phyloP scores from a whole-genome alignment of 2,888 invertebrate genomes.

The Apamea sordens region DNA sequence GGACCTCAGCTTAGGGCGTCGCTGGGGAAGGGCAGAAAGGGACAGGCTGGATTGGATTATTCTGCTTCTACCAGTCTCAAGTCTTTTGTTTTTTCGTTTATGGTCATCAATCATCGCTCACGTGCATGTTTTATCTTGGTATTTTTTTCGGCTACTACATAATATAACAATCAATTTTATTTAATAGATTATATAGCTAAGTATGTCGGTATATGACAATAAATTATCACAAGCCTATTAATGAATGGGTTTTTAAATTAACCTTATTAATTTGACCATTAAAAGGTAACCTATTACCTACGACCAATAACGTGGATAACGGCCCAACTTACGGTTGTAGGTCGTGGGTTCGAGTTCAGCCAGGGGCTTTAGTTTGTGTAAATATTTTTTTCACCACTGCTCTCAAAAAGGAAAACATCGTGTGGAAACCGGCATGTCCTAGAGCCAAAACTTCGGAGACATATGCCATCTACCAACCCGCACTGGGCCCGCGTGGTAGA shows the following conservation, averaged over 20 bases:
- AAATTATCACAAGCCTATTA: constrained; percentile 8
- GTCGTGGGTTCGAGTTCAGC: neutral
- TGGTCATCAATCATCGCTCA: neutral
- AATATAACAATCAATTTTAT: neutral
- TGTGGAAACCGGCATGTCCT: too few species aligned
- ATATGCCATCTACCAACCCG: too few species aligned
- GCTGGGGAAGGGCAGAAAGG: too few species aligned
- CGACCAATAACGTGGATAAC: too few species aligned
- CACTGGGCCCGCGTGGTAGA: too few species aligned
- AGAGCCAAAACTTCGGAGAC: too few species aligned
- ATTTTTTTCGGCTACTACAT: neutral
- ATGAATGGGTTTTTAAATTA: constrained; percentile 29
- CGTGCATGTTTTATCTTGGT: neutral
- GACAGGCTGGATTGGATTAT: neutral
- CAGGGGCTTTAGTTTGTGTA: neutral
- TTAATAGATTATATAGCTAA: constrained; percentile 2
- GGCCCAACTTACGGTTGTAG: neutral
- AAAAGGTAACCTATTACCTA: neutral
- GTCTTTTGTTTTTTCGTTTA: neutral
- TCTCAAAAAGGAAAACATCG: too few species aligned
- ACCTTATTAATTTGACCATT: constrained; percentile 20
- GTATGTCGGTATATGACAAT: constrained; percentile 4
- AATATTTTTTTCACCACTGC: too few species aligned
- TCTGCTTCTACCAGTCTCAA: neutral
- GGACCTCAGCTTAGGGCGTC: too few species aligned